Percentiles rank a stretch among this genome's conserved stretches.
phyloP scores from a whole-genome alignment of 2,797 vertebrate species.

The Epinephelus awoara region DNA sequence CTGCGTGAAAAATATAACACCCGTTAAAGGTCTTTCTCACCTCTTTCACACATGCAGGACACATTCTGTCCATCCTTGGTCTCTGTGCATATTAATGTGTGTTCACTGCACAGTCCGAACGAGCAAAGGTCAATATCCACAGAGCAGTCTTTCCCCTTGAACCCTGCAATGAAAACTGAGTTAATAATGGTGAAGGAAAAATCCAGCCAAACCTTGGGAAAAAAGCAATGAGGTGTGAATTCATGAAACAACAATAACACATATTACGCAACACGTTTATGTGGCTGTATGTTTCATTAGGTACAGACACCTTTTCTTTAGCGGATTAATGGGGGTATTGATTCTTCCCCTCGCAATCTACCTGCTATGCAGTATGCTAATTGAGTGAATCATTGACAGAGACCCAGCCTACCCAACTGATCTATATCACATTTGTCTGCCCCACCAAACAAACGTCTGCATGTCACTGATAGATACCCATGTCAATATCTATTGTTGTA shows the following conservation, averaged over 20 bases:
- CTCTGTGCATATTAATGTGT: constrained; percentile 75
- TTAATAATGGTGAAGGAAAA: constrained; percentile 21
- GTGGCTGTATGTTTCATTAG: constrained; percentile 74
- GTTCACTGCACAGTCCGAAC: constrained; percentile 75
- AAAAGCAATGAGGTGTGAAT: constrained; percentile 41
- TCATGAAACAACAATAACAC: constrained; percentile 50
- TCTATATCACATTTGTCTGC: constrained; percentile 85
- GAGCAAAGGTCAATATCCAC: constrained; percentile 81
- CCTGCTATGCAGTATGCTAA: constrained; percentile 85
- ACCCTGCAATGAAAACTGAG: constrained; percentile 68
- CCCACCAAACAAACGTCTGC: constrained; percentile 68
- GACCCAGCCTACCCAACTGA: constrained; percentile 73
- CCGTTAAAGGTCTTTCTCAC: constrained; percentile 56
- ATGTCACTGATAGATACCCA: constrained; percentile 78
- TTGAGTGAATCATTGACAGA: constrained; percentile 82
- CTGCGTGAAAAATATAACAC: neutral
- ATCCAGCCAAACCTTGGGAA: constrained; percentile 35
- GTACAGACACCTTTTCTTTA: constrained; percentile 77
- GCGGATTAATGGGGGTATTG: constrained; percentile 84
- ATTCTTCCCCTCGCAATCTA: constrained; percentile 74
- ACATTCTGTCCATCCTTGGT: constrained; percentile 76
- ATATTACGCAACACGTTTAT: constrained; percentile 54
- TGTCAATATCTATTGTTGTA: constrained; percentile 81
- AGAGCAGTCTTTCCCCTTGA: constrained; percentile 79
- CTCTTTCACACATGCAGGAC: constrained; percentile 76